These are phyloP conservation scores for Rhodeus uyekii DNA, from an alignment of 2,797 vertebrate species.

Conservation along the genomic window DNA sequence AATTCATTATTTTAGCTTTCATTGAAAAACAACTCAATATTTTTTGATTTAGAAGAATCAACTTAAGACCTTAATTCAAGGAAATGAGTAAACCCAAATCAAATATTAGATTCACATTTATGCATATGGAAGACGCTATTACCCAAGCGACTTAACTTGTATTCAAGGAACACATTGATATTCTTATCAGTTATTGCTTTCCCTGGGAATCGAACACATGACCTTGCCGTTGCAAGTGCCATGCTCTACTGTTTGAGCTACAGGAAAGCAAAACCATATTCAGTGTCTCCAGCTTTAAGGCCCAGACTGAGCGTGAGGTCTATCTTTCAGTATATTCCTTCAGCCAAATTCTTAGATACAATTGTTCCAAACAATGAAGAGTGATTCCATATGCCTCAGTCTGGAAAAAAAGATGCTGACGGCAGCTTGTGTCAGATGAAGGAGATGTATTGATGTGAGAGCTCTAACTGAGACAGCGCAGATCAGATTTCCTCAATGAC, in stretches of 20 bases:
- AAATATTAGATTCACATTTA: too few relatives aligned
- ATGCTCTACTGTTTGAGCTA: too few relatives aligned
- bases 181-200: too few relatives aligned
- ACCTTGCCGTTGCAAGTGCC: too few relatives aligned
- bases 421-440: slow-evolving; percentile 7
- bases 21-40: background rate
- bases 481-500: slow-evolving; percentile 27
- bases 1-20: background rate
- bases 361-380: slow-evolving; percentile 9
- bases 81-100: background rate
- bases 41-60: background rate
- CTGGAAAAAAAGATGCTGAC: background rate
- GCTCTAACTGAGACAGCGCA: background rate
- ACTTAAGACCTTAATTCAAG: background rate
- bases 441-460: slow-evolving; percentile 22
- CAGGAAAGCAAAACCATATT: too few relatives aligned
- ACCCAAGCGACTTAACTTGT: too few relatives aligned
- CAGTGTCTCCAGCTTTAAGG: background rate
- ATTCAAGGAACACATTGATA: too few relatives aligned
- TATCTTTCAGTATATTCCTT: background rate
- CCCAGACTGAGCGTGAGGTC: background rate
- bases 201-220: too few relatives aligned
- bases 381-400: slow-evolving; percentile 11
- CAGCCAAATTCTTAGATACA: background rate
- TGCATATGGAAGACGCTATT: too few relatives aligned